Evolutionary conservation across 2,113 vertebrate genomes (phyloP).

Genomic region (Pseudolaguvia tuberculata): DNA sequence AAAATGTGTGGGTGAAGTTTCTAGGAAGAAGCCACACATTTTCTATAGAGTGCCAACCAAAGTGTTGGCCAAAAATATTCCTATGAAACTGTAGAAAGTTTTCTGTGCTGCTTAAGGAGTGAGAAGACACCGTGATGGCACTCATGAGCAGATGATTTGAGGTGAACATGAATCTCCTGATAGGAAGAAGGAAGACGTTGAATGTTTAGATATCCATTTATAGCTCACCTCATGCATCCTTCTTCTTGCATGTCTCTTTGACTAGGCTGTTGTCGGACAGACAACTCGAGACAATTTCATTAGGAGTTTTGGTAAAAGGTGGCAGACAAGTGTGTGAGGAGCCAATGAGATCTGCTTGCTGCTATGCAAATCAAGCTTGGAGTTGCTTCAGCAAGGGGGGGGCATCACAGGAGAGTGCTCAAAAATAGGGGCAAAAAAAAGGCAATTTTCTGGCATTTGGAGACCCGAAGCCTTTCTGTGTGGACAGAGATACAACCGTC

Average conservation of each 20-base stretch:
- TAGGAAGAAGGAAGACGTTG: slow-evolving; percentile 21
- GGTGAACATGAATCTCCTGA: slow-evolving; percentile 34
- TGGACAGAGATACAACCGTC: slow-evolving; percentile 14
- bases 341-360: slow-evolving; percentile 45
- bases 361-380: slow-evolving; percentile 48
- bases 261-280: slow-evolving; percentile 46
- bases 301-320: slow-evolving; percentile 50
- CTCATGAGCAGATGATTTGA: slow-evolving; percentile 12
- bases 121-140: not conserved
- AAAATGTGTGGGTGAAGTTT: slow-evolving; percentile 39
- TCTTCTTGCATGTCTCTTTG: slow-evolving; percentile 35
- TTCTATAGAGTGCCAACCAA: slow-evolving; percentile 52
- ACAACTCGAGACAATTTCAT: slow-evolving; percentile 55
- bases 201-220: slow-evolving; percentile 34
- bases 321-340: slow-evolving; percentile 42
- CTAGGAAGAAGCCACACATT: slow-evolving; percentile 33
- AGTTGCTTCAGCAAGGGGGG: slow-evolving; percentile 35
- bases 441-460: slow-evolving; percentile 43
- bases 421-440: slow-evolving; percentile 40
- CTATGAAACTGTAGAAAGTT: slow-evolving; percentile 1
- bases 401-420: slow-evolving; percentile 23
- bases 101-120: not conserved
- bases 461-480: slow-evolving; percentile 8
- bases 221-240: slow-evolving; percentile 44
- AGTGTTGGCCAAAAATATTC: slow-evolving; percentile 3